Conservation (phyloP, 2,113 vertebrate species). For the Callaeas wilsoni region DNA sequence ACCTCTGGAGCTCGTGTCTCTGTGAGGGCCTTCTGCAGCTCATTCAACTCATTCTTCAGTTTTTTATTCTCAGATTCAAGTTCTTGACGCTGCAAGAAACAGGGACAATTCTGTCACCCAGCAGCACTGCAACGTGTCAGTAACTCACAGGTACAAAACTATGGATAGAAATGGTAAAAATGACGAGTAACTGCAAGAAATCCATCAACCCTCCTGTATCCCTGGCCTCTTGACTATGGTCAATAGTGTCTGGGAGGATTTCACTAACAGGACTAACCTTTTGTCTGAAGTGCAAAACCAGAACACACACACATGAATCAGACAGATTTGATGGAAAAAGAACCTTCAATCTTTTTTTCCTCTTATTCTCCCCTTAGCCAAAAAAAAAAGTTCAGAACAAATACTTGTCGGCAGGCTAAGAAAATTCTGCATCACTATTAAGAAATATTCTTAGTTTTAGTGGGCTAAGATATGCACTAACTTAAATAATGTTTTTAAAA, state of each 20-base stretch:
- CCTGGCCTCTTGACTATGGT: not conserved
- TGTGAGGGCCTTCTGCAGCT: conserved; percentile 86
- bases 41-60: conserved; percentile 89
- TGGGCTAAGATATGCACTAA: not conserved
- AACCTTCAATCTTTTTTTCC: not conserved
- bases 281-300: not conserved
- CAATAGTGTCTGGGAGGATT: not conserved
- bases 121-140: not conserved
- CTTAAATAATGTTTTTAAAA: not conserved
- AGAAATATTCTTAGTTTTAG: not conserved
- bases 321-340: not conserved
- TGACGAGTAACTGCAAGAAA: not conserved
- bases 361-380: not conserved
- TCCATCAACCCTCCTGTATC: not conserved
- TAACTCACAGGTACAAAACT: not conserved
- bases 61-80: conserved; percentile 98
- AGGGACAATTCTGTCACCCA: not conserved
- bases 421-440: not conserved
- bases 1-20: conserved; percentile 76
- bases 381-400: not conserved
- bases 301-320: not conserved
- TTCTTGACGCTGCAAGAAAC: conserved; percentile 85
- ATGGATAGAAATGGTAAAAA: not conserved
- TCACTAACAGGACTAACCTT: not conserved
- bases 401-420: not conserved